phyloP scores from a whole-genome alignment of 2,797 vertebrate species.

The Aldrovandia affinis region DNA sequence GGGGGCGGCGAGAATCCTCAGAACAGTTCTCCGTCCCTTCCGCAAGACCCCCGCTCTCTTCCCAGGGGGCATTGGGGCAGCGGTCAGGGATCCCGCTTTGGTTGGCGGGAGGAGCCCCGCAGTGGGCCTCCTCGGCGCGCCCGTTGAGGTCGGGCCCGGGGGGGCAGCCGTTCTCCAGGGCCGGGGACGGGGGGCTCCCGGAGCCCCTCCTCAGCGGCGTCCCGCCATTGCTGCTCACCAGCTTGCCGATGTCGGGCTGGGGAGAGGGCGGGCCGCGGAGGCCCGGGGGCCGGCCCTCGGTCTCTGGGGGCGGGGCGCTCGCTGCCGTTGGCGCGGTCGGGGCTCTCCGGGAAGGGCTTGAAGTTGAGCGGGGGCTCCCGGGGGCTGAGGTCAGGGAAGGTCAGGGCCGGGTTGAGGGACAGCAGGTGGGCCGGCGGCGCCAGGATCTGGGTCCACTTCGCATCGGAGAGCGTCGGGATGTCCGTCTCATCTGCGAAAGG shows the following conservation, averaged over 20 bases:
- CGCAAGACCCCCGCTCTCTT: slow-evolving; percentile 33
- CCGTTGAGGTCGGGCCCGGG: slow-evolving; percentile 51
- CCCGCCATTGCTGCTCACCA: slow-evolving; percentile 75
- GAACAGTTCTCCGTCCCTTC: slow-evolving; percentile 34
- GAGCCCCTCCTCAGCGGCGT: slow-evolving; percentile 62
- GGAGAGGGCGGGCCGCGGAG: slow-evolving; percentile 74
- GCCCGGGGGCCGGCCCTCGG: slow-evolving; percentile 80
- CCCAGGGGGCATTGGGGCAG: slow-evolving; percentile 33
- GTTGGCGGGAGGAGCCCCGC: slow-evolving; percentile 33
- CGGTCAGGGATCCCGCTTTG: slow-evolving; percentile 35
- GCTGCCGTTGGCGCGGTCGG: slow-evolving; percentile 68
- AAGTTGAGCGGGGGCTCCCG: slow-evolving; percentile 81
- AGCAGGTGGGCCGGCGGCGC: slow-evolving; percentile 81
- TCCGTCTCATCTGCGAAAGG: slow-evolving; percentile 83
- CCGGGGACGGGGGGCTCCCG: slow-evolving; percentile 34
- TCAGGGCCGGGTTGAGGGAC: slow-evolving; percentile 80
- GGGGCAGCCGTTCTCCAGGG: slow-evolving; percentile 62
- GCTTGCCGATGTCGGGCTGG: slow-evolving; percentile 79
- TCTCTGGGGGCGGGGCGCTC: slow-evolving; percentile 75
- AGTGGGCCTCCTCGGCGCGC: slow-evolving; percentile 33
- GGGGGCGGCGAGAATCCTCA: slow-evolving; percentile 57
- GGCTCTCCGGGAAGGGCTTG: slow-evolving; percentile 78
- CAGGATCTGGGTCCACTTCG: slow-evolving; percentile 96
- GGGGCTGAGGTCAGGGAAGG: slow-evolving; percentile 75
- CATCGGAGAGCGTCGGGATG: slow-evolving; percentile 84